Percentiles rank a stretch among this genome's conserved stretches.
Evolutionary conservation across 2,113 vertebrate species (phyloP).

Genomic region (Osmerus mordax): DNA sequence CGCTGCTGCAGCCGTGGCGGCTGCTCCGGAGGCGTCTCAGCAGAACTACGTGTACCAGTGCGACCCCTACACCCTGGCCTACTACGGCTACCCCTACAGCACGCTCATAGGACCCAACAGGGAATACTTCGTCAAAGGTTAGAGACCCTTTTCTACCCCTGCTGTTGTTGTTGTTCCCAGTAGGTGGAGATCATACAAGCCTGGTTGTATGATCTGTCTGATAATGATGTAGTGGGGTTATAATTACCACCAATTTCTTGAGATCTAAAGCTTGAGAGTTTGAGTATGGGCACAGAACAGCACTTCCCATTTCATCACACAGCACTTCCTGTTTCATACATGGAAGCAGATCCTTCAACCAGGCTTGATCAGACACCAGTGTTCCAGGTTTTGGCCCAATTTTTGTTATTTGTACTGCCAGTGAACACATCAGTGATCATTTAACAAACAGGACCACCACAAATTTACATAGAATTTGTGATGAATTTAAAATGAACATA

Average conservation of each 20-base stretch:
- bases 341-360: constrained; percentile 13
- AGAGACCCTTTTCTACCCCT: constrained; percentile 46
- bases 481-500: too few relatives aligned
- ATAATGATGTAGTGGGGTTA: constrained; percentile 6
- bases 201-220: neutral
- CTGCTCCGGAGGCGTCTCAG: constrained; percentile 71
- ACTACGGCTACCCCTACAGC: constrained; percentile 95
- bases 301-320: too few relatives aligned
- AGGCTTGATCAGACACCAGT: neutral
- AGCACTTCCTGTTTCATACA: too few relatives aligned
- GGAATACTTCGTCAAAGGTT: constrained; percentile 99
- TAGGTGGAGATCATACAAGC: too few relatives aligned
- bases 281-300: constrained; percentile 18
- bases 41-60: constrained; percentile 94
- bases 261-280: constrained; percentile 10
- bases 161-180: too few relatives aligned
- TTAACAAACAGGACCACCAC: too few relatives aligned
- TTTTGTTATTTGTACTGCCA: too few relatives aligned
- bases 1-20: constrained; percentile 26
- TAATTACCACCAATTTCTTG: constrained; percentile 12
- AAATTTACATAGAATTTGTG: too few relatives aligned
- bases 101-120: constrained; percentile 95
- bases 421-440: too few relatives aligned
- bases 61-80: constrained; percentile 91
- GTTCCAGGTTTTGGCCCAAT: too few relatives aligned